Conservation (phyloP, 2,888 invertebrate species). For the Lypha dubia region DNA sequence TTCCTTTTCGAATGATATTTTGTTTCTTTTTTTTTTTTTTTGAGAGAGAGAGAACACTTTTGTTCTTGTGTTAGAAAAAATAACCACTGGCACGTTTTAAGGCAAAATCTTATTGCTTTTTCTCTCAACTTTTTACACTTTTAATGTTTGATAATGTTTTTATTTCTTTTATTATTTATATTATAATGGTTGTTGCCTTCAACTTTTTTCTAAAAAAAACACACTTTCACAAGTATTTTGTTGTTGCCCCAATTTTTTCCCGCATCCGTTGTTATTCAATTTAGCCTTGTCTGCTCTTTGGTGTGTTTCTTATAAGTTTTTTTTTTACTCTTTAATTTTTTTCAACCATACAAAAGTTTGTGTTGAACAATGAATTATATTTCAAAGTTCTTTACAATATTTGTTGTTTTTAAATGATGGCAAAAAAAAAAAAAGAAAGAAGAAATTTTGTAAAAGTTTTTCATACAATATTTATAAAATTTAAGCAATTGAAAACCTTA, state of each 20-base stretch:
- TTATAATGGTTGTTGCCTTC: background rate
- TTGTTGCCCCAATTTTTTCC: conserved; percentile 46
- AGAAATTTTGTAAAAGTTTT: conserved; percentile 18
- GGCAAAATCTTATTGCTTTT: conserved; percentile 9
- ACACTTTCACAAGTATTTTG: conserved; percentile 15
- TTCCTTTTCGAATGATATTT: conserved; percentile 35
- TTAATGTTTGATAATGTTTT: background rate
- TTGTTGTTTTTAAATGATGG: conserved; percentile 41
- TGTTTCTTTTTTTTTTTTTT: conserved; percentile 28
- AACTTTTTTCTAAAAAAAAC: background rate
- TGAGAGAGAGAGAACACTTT: background rate
- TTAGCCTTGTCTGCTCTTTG: conserved; percentile 51
- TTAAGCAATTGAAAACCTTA: background rate
- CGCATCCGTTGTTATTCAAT: conserved; percentile 25
- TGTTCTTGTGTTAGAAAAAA: background rate
- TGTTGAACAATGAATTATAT: conserved; percentile 51
- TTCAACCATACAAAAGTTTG: conserved; percentile 27
- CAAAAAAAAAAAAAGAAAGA: conserved; percentile 12
- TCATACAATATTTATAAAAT: conserved; percentile 1
- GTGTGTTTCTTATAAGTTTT: background rate
- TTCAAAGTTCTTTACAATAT: conserved; percentile 39
- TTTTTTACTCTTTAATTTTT: background rate
- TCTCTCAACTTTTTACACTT: background rate
- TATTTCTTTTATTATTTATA: conserved; percentile 12
- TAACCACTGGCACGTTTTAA: conserved; percentile 35